phyloP scores from a whole-genome alignment of 1,140 invertebrate genomes.

The Pseudobourletiella spinata region DNA sequence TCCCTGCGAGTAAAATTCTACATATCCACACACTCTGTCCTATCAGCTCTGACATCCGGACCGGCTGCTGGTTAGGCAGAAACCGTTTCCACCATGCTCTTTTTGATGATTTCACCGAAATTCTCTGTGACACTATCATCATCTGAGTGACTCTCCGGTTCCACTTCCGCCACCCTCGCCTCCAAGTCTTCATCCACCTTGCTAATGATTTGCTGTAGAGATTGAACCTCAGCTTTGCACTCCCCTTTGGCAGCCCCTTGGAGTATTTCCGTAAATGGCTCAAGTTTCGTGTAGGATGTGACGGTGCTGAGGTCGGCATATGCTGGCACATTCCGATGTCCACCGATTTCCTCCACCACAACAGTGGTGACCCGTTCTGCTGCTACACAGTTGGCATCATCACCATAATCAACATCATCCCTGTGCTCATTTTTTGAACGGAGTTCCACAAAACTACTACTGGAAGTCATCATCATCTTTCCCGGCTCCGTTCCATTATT shows the following conservation, averaged over 20 bases:
- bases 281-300: constrained; percentile 48
- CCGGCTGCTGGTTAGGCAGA: too few species aligned
- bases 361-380: too few species aligned
- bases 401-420: too few species aligned
- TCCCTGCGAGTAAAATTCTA: too few species aligned
- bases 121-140: constrained; percentile 49
- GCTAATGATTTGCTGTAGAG: constrained; percentile 23
- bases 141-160: constrained; percentile 19
- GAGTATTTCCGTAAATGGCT: constrained; percentile 58
- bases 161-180: constrained; percentile 15
- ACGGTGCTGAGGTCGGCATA: constrained; percentile 27
- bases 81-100: constrained; percentile 82
- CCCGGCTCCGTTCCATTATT: too few species aligned
- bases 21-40: too few species aligned
- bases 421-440: too few species aligned
- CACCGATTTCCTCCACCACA: neutral
- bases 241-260: constrained; percentile 47
- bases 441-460: too few species aligned
- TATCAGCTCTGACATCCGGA: too few species aligned
- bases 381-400: too few species aligned
- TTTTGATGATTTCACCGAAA: constrained; percentile 85
- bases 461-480: too few species aligned
- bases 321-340: constrained; percentile 16
- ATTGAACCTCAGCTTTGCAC: constrained; percentile 29
- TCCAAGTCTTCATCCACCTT: constrained; percentile 12